Base-by-base conservation (phyloP, 1,140 invertebrate species). In the Drosophila equinoxialis region DNA sequence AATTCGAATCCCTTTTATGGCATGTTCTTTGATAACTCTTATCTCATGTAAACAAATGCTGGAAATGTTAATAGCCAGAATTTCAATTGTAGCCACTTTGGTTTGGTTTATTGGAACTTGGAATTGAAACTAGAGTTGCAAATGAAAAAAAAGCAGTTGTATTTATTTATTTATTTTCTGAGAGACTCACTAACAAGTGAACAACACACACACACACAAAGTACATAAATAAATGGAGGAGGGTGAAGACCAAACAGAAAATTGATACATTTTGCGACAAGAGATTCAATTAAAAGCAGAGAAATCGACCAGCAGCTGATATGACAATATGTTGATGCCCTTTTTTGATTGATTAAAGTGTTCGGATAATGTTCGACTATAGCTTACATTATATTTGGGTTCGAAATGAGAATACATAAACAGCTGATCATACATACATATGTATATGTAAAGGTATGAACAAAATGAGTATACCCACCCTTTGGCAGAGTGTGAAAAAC, bases 241-340 rank as follows among this genome's bases (percentile, higher is more conserved):
- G 61, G 63, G 58, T 62, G 62, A 80, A 67, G 71, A 73, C 77
- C 48, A 68, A 60, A 78, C 59, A 55, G 67, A 83, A 86, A 82
- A 82, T 74, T 83, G 62, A 82, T 87, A 86, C 64, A 75, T 61
- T 65, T n/a, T 79, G 63, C 54, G 0, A 51, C 17, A 51, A 51
- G 45, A 61, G 59, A 65, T 35, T 58, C 55, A 58, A 58, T 58
- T 58, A 37, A 59, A 59, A 59, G 3, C 33, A 10, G 33, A 20
- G 17, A 20, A 51, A 2, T 23, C 6, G 11, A 13, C 10, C 11
- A 39, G 10, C 37, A 39, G 3, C 10, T 3, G 1, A 7, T 1
- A 51, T 23, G 14, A 51, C 45, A 10, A 51, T 11, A 20, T 23
- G 3, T 51, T 8, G 4, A 51, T 51, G 20, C 45, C 45, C 45